phyloP scores from a whole-genome alignment of 1,140 invertebrate genomes.

The Paraescarpia echinospica region DNA sequence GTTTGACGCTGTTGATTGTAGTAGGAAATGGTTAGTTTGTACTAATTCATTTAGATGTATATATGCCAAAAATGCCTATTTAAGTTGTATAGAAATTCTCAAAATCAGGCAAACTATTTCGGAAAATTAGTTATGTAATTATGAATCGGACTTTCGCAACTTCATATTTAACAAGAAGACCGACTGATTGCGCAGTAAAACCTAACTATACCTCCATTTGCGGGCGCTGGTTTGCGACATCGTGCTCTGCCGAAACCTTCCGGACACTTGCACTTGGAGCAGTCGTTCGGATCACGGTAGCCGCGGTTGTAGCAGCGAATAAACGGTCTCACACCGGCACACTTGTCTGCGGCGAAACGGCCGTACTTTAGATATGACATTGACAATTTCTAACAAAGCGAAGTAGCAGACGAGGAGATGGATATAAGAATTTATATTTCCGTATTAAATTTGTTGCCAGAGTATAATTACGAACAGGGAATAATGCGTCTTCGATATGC shows the following conservation, averaged over 20 bases:
- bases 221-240: slow-evolving; percentile 29
- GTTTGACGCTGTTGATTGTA: too few relatives aligned
- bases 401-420: too few relatives aligned
- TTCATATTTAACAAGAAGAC: not conserved
- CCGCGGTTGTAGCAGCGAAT: slow-evolving; percentile 38
- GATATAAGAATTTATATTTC: too few relatives aligned
- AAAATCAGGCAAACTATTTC: not conserved
- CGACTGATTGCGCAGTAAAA: not conserved
- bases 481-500: too few relatives aligned
- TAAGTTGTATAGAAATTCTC: too few relatives aligned
- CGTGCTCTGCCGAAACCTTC: slow-evolving; percentile 41
- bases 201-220: not conserved
- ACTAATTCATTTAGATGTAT: too few relatives aligned
- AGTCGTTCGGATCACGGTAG: slow-evolving; percentile 54
- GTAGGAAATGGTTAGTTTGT: too few relatives aligned
- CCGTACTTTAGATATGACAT: not conserved
- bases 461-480: too few relatives aligned
- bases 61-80: too few relatives aligned
- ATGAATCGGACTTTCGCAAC: not conserved
- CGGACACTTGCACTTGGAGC: slow-evolving; percentile 45
- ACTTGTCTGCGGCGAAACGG: slow-evolving; percentile 32
- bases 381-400: not conserved
- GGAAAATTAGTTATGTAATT: not conserved
- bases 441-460: too few relatives aligned
- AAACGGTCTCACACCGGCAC: not conserved